A percentile compares a stretch with the other conserved stretches of the same genome.
Conservation (phyloP, 1,140 invertebrate species). For the Vanessa tameamea region DNA sequence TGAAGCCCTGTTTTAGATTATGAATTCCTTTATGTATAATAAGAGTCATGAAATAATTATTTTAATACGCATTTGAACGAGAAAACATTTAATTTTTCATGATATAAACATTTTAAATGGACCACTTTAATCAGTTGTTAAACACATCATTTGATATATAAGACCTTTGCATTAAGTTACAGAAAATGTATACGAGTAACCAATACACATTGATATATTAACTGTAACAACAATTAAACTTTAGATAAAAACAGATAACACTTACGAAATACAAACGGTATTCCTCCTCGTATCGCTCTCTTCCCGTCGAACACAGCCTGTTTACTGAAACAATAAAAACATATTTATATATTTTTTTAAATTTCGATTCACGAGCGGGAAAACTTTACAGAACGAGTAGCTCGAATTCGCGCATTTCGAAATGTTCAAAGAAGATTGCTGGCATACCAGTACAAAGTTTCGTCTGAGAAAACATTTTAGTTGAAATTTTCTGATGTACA, state of each 20-base stretch:
- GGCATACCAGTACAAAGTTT: conserved; percentile 33
- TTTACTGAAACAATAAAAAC: conserved; percentile 88
- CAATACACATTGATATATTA: too few relatives aligned
- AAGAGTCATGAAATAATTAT: too few relatives aligned
- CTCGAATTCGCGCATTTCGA: conserved; percentile 29
- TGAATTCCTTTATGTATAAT: too few relatives aligned
- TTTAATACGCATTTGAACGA: too few relatives aligned
- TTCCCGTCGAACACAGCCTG: conserved; percentile 97
- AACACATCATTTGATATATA: not conserved
- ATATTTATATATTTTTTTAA: conserved; percentile 43
- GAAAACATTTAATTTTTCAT: too few relatives aligned
- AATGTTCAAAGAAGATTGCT: conserved; percentile 40
- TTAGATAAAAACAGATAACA: conserved; percentile 57
- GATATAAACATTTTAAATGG: too few relatives aligned
- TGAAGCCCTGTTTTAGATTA: too few relatives aligned
- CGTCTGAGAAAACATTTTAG: conserved; percentile 15
- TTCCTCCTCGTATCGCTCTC: conserved; percentile 96
- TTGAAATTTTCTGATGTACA: conserved; percentile 6
- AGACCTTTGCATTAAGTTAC: not conserved
- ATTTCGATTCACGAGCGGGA: conserved; percentile 24
- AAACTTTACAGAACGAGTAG: conserved; percentile 31
- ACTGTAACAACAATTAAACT: too few relatives aligned
- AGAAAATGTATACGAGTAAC: not conserved
- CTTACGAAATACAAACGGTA: conserved; percentile 98
- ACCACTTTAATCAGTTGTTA: too few relatives aligned